Evolutionary conservation across 1,140 invertebrate species (phyloP).

Genomic region (Psilanteris sp.): DNA sequence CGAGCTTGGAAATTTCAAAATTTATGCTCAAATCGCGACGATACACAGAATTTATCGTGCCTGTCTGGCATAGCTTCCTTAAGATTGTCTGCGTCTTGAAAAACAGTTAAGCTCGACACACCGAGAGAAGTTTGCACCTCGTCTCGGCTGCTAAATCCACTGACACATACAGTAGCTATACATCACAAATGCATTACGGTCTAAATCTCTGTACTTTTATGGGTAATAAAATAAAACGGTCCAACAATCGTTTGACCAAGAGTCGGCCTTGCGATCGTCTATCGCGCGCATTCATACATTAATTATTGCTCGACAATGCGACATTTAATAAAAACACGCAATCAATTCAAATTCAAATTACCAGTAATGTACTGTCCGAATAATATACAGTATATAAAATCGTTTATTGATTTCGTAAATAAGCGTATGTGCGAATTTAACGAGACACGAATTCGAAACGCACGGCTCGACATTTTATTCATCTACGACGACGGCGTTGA

Average conservation of each 20-base stretch:
- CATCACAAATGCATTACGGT: slow-evolving; percentile 77
- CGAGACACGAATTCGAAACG: too few relatives aligned
- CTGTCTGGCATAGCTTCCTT: slow-evolving; percentile 38
- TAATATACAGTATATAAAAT: slow-evolving; percentile 35
- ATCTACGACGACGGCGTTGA: too few relatives aligned
- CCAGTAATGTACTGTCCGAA: slow-evolving; percentile 24
- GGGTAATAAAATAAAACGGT: slow-evolving; percentile 80
- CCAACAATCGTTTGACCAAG: slow-evolving; percentile 64
- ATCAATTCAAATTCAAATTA: slow-evolving; percentile 29
- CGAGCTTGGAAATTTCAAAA: slow-evolving; percentile 35
- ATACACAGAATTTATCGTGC: slow-evolving; percentile 40
- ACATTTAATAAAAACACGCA: slow-evolving; percentile 26
- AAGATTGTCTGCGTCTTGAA: slow-evolving; percentile 35
- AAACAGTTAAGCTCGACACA: slow-evolving; percentile 49
- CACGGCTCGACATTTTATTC: too few relatives aligned
- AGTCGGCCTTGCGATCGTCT: slow-evolving; percentile 49
- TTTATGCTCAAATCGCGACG: slow-evolving; percentile 50
- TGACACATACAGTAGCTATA: slow-evolving; percentile 69
- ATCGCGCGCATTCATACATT: slow-evolving; percentile 41
- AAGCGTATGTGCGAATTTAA: slow-evolving; percentile 27
- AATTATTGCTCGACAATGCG: slow-evolving; percentile 22
- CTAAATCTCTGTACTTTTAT: slow-evolving; percentile 80
- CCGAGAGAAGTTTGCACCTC: slow-evolving; percentile 55
- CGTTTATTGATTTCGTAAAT: slow-evolving; percentile 35
- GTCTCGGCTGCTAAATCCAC: slow-evolving; percentile 46